Percentiles rank a stretch among this genome's conserved stretches.
Conservation (phyloP, 2,888 invertebrate genomes). For the Eremobia ochroleuca region DNA sequence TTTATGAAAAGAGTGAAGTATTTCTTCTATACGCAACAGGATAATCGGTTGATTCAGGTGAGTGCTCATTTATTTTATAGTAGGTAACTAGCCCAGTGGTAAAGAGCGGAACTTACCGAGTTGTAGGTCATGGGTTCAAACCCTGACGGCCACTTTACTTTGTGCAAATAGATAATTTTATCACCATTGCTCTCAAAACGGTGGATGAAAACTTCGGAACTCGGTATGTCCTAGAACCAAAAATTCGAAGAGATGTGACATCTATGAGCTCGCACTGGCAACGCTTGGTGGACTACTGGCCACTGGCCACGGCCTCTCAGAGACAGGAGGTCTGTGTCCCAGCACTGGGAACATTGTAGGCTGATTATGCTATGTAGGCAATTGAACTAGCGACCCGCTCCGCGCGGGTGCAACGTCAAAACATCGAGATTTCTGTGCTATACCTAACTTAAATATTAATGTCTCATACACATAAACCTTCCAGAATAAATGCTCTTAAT, state of each 20-base stretch:
- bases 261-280: neutral
- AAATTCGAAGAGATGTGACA: neutral
- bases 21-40: slow-evolving; percentile 75
- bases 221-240: neutral
- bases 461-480: neutral
- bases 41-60: slow-evolving; percentile 76
- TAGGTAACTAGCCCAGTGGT: neutral
- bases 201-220: neutral
- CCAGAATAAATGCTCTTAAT: neutral
- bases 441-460: neutral
- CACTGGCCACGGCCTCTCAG: neutral
- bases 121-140: neutral
- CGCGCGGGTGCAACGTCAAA: too few species aligned
- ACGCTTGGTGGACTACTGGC: neutral
- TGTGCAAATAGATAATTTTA: neutral
- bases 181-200: neutral
- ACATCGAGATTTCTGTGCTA: neutral
- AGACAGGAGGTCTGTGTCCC: neutral
- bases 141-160: neutral
- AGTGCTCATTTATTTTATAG: slow-evolving; percentile 38
- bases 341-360: too few species aligned
- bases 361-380: too few species aligned
- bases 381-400: too few species aligned
- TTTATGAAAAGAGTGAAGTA: slow-evolving; percentile 84
- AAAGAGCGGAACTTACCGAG: neutral